Evolutionary conservation across 2,797 vertebrate genomes (phyloP).

Genomic region (Silurus aristotelis): DNA sequence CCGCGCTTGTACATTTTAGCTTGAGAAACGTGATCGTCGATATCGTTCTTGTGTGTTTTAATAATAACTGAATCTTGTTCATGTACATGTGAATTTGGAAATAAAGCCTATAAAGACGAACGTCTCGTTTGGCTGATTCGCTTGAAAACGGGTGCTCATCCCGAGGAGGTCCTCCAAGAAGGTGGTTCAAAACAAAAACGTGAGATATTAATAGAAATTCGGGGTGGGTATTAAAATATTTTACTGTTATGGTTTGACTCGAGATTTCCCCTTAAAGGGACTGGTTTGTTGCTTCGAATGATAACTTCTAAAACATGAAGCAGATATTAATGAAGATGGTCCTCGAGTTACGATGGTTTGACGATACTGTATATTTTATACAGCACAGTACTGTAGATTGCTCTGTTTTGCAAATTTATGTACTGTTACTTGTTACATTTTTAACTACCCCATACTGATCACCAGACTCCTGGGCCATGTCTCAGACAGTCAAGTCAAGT

Average conservation of each 20-base stretch:
- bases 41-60: constrained; percentile 91
- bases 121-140: not conserved
- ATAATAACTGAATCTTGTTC: constrained; percentile 90
- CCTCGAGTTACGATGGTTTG: too few relatives aligned
- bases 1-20: constrained; percentile 85
- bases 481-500: too few relatives aligned
- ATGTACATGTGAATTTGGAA: constrained; percentile 99
- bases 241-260: not conserved
- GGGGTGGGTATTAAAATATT: not conserved
- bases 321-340: not conserved
- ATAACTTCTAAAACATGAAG: not conserved
- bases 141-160: not conserved
- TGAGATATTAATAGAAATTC: not conserved
- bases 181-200: not conserved
- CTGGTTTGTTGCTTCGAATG: not conserved
- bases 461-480: too few relatives aligned
- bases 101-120: constrained; percentile 86
- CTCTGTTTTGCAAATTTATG: too few relatives aligned
- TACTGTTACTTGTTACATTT: too few relatives aligned
- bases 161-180: too few relatives aligned
- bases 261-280: not conserved
- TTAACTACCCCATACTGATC: too few relatives aligned
- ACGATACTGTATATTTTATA: too few relatives aligned
- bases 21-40: constrained; percentile 90
- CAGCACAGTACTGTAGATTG: too few relatives aligned